These are phyloP conservation scores for Cavia aperea DNA, from an alignment of 2,113 vertebrate species.

Conservation along the genomic window DNA sequence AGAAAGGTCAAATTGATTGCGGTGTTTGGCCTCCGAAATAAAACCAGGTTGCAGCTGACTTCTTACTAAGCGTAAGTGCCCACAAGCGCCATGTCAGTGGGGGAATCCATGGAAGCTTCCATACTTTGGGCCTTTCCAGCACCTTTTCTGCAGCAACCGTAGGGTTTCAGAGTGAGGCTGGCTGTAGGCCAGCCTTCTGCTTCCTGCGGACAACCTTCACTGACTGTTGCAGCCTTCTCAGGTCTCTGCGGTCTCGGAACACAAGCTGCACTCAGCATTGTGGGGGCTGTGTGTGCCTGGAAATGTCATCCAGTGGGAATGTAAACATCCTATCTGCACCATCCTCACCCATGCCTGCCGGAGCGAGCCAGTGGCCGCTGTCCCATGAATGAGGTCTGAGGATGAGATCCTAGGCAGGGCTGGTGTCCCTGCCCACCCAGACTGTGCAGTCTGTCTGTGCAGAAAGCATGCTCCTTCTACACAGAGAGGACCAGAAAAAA, in stretches of 20 bases:
- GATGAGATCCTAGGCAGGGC: not conserved
- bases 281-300: not conserved
- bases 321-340: not conserved
- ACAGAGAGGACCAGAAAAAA: not conserved
- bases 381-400: not conserved
- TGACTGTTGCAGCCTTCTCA: not conserved
- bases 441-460: not conserved
- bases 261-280: not conserved
- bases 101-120: not conserved
- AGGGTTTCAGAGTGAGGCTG: not conserved
- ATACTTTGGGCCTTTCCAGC: not conserved
- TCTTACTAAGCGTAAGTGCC: not conserved
- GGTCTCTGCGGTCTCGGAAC: not conserved
- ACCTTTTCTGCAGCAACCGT: not conserved
- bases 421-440: not conserved
- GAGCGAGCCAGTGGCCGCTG: not conserved
- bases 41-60: not conserved
- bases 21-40: not conserved
- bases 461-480: accelerated
- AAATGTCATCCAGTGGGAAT: no score
- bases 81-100: no score
- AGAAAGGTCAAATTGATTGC: not conserved
- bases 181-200: no score
- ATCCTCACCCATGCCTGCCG: not conserved
- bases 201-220: not conserved